phyloP scores from a whole-genome alignment of 2,888 invertebrate genomes.

The Drosophila percnosoma region DNA sequence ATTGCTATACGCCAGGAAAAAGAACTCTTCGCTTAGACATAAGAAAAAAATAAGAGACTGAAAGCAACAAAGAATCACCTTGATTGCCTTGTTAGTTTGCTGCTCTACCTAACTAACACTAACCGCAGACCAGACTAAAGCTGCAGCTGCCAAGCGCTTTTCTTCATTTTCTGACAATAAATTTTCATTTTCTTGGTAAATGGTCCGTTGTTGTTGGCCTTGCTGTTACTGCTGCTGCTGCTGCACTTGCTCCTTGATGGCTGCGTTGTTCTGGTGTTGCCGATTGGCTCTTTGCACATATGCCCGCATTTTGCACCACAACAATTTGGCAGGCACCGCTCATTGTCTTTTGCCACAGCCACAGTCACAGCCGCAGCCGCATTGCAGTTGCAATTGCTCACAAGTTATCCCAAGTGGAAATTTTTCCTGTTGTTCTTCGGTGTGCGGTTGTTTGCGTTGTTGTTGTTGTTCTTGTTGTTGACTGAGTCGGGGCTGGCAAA shows the following conservation, averaged over 20 bases:
- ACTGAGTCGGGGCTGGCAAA: slow-evolving; percentile 63
- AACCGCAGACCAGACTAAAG: slow-evolving; percentile 37
- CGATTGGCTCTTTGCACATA: slow-evolving; percentile 82
- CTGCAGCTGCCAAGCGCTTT: slow-evolving; percentile 56
- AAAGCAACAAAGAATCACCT: slow-evolving; percentile 66
- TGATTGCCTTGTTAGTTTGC: slow-evolving; percentile 68
- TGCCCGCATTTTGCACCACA: slow-evolving; percentile 79
- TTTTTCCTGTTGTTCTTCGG: slow-evolving; percentile 61
- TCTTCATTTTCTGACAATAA: slow-evolving; percentile 82
- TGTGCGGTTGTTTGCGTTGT: slow-evolving; percentile 29
- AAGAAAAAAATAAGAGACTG: slow-evolving; percentile 34
- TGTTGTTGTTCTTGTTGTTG: slow-evolving; percentile 29
- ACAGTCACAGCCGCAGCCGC: slow-evolving; percentile 23
- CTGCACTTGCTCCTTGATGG: slow-evolving; percentile 63
- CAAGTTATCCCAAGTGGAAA: slow-evolving; percentile 84
- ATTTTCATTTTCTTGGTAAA: slow-evolving; percentile 82
- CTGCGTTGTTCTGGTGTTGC: slow-evolving; percentile 67
- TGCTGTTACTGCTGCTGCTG: slow-evolving; percentile 21
- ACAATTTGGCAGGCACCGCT: slow-evolving; percentile 76
- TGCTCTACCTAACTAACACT: slow-evolving; percentile 53
- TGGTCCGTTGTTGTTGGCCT: slow-evolving; percentile 54
- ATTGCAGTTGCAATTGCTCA: slow-evolving; percentile 80
- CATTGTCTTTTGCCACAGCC: slow-evolving; percentile 65
- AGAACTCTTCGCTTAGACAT: slow-evolving; percentile 45
- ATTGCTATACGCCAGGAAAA: slow-evolving; percentile 18